These are phyloP conservation scores for Platerodrilus igneus DNA, from an alignment of 2,888 invertebrate genomes.

Conservation along the genomic window DNA sequence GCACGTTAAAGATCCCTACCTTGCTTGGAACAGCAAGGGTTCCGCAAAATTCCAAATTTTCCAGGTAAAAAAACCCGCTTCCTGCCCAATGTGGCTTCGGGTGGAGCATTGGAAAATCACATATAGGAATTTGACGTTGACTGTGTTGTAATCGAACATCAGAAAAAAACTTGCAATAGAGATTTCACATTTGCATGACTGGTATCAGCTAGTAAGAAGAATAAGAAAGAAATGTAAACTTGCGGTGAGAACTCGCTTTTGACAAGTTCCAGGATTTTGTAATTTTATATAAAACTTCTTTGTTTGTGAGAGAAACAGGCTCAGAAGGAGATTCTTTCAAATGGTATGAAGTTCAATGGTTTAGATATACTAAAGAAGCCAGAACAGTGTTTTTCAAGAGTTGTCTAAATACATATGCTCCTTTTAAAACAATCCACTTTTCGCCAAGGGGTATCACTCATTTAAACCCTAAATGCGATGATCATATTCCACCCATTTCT, in stretches of 20 bases:
- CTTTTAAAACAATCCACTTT: constrained; percentile 2
- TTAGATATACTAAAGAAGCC: constrained; percentile 6
- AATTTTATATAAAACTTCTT: constrained; percentile 1
- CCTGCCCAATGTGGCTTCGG: too few relatives aligned
- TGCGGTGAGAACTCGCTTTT: constrained; percentile 2
- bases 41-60: too few relatives aligned
- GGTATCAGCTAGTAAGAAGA: too few relatives aligned
- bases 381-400: neutral
- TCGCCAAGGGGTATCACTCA: constrained; percentile 4
- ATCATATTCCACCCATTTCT: neutral
- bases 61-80: too few relatives aligned
- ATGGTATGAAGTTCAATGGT: constrained; percentile 4
- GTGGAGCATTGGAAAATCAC: too few relatives aligned
- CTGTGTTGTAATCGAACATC: too few relatives aligned
- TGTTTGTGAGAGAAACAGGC: constrained; percentile 7
- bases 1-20: too few relatives aligned
- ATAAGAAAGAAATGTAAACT: too few relatives aligned
- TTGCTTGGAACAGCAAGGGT: too few relatives aligned
- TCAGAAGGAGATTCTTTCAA: constrained; percentile 2
- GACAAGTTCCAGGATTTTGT: constrained; percentile 6
- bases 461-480: constrained; percentile 1
- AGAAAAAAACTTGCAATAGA: too few relatives aligned
- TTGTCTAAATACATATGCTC: neutral
- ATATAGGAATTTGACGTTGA: too few relatives aligned
- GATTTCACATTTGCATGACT: too few relatives aligned